Conservation (phyloP, 2,113 vertebrate species). For the Gavia stellata region DNA sequence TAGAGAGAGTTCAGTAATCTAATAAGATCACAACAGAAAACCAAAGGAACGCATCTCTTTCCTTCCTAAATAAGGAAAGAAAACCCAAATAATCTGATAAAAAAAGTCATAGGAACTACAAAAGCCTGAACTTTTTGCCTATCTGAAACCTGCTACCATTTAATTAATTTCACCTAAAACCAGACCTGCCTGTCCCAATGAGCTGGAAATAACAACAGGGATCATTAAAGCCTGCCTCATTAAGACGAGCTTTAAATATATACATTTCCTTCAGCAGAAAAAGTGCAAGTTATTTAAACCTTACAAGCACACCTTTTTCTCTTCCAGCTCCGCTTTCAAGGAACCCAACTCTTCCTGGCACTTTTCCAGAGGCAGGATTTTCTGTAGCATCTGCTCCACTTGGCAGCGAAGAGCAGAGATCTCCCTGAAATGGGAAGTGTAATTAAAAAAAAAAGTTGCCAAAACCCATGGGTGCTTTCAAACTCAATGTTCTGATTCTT, state of each 20-base stretch:
- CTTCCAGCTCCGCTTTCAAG: conserved; percentile 83
- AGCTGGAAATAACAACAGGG: background rate
- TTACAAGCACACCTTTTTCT: conserved; percentile 80
- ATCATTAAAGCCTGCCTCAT: background rate
- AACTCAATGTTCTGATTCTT: background rate
- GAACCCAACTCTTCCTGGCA: conserved; percentile 80
- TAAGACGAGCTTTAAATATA: background rate
- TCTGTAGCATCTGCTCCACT: conserved; percentile 86
- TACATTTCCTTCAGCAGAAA: background rate
- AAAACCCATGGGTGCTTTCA: background rate
- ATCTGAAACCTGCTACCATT: background rate
- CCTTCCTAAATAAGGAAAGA: background rate
- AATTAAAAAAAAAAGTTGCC: background rate
- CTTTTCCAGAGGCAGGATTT: conserved; percentile 82
- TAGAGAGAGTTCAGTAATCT: background rate
- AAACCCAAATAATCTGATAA: background rate
- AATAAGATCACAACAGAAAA: background rate
- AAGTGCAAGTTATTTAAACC: background rate
- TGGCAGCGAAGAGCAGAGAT: conserved; percentile 82
- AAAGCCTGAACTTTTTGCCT: background rate
- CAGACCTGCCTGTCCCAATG: background rate
- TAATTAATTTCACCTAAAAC: background rate
- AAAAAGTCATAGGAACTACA: background rate
- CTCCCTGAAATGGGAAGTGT: conserved; percentile 72
- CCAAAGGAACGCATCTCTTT: background rate